Percentiles rank a stretch among this genome's conserved stretches.
Conservation (phyloP, 2,888 invertebrate species). For the Pollenia angustigena region DNA sequence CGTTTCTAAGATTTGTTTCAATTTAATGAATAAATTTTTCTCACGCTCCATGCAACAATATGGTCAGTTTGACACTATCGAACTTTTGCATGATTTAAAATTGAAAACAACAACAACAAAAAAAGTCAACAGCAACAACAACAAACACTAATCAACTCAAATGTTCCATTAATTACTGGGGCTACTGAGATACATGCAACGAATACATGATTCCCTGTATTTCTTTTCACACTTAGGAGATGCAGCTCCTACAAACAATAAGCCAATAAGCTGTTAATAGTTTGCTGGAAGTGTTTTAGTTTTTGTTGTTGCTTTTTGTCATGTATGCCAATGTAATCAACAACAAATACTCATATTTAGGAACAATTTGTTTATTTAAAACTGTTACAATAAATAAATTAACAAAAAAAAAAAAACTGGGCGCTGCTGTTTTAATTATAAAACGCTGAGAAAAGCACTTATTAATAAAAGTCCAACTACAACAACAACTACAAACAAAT, state of each 20-base stretch:
- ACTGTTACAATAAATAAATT: slow-evolving; percentile 37
- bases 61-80: slow-evolving; percentile 83
- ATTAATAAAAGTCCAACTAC: slow-evolving; percentile 30
- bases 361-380: slow-evolving; percentile 53
- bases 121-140: background rate
- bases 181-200: slow-evolving; percentile 67
- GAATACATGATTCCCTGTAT: background rate
- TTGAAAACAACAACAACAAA: slow-evolving; percentile 28
- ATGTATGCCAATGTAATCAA: slow-evolving; percentile 6
- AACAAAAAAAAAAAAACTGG: slow-evolving; percentile 32
- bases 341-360: slow-evolving; percentile 36
- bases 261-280: background rate
- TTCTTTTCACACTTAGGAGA: background rate
- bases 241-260: background rate
- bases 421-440: slow-evolving; percentile 58
- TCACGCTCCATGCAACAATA: slow-evolving; percentile 80
- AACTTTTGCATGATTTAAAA: slow-evolving; percentile 84
- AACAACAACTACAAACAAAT: slow-evolving; percentile 48
- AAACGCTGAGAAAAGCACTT: slow-evolving; percentile 54
- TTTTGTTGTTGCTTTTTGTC: slow-evolving; percentile 28
- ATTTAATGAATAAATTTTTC: slow-evolving; percentile 81
- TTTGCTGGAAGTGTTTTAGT: slow-evolving; percentile 46
- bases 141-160: slow-evolving; percentile 41
- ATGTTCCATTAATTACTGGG: slow-evolving; percentile 67
- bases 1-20: slow-evolving; percentile 77